Evolutionary conservation across 1,140 invertebrate species (phyloP).

Genomic region (Neodiprion fabricii): DNA sequence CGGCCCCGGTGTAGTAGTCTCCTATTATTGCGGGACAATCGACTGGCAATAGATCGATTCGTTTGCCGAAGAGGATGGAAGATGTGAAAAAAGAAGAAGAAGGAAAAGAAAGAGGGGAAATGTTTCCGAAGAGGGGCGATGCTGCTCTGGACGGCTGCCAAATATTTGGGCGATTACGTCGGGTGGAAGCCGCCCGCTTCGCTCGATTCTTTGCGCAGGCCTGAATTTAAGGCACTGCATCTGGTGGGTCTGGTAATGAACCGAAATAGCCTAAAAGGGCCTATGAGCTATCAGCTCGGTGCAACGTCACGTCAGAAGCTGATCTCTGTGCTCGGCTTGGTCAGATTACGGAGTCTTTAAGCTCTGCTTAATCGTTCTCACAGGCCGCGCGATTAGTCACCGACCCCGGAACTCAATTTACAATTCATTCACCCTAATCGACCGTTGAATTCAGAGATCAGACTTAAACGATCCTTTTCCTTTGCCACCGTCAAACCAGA

Average conservation of each 20-base stretch:
- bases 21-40: constrained; percentile 4
- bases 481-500: too few relatives aligned
- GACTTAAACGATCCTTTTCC: too few relatives aligned
- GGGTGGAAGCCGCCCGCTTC: not conserved
- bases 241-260: not conserved
- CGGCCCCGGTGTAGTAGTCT: not conserved
- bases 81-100: too few relatives aligned
- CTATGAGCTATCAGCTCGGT: not conserved
- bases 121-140: not conserved
- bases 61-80: not conserved
- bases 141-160: not conserved
- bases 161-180: not conserved
- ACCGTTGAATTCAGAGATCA: too few relatives aligned
- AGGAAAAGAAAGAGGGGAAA: not conserved
- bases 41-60: not conserved
- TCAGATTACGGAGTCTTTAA: too few relatives aligned
- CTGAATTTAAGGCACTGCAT: not conserved
- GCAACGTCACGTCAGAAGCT: not conserved
- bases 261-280: not conserved
- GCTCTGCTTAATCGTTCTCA: too few relatives aligned
- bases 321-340: not conserved
- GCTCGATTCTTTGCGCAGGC: not conserved
- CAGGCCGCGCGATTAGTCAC: too few relatives aligned
- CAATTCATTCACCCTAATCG: too few relatives aligned
- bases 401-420: too few relatives aligned